Evolutionary conservation across 2,113 vertebrate genomes (phyloP), one percentile per base, ranked within the genome.

Genomic region (Proterorhinus semilunaris): DNA sequence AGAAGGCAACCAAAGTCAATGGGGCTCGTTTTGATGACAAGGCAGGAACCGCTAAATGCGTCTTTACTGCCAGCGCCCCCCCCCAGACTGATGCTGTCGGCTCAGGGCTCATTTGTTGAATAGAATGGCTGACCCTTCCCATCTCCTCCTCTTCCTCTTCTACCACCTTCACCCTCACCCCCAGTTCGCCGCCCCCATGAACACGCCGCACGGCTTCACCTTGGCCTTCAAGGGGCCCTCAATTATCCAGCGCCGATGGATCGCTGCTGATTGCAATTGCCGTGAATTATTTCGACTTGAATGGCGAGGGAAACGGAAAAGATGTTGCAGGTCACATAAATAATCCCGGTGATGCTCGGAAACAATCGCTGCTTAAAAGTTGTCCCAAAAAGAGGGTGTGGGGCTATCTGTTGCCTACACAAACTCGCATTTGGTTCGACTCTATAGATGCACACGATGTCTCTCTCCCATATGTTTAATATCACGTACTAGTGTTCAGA

Each of bases 211-310:
- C 43, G 50, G 36, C 76, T 71, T 83, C 83, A 83, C 82, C 83
- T 81, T 80, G 83, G 82, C 85, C 81, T 88, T 82, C 81, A 82
- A 77, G 81, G 53, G 82, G 73, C 83, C 83, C 81, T 90, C 86
- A 91, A 91, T 88, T 90, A 91, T 88, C 81, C 64, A 15, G 71
- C 59, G 6, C 69, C 75, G 21, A 91, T 90, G 88, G 90, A 92
- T 89, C 77, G 75, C 78, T 64, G 76, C 82, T 86, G 88, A 88
- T 90, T 92, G 84, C 80, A 75, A 84, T 89, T 86, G 85, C 82
- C 8, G 81, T 87, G 82, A 91, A 90, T 90, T 88, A 92, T 93
- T 92, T 89, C 89, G 84, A 87, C 81, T 86, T 88, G 80, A 55
- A 75, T 46, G 59, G 65, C n/a, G 76, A 74, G 62, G 65, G 44